phyloP scores from a whole-genome alignment of 2,797 vertebrate species.

The Hirundo rustica region DNA sequence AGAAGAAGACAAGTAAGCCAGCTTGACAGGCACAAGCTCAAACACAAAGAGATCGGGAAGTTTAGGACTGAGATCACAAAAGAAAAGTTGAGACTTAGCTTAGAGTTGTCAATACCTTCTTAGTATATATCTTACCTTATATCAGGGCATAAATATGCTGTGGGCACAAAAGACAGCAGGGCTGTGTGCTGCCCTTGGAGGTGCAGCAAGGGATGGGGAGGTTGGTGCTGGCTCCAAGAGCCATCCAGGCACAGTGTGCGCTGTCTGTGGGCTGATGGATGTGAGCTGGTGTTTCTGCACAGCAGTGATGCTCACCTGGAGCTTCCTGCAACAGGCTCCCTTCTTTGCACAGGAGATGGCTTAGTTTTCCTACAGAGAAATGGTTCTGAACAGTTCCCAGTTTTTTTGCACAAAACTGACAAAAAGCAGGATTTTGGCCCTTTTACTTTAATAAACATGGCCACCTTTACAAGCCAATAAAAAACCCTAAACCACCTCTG shows the following conservation, averaged over 20 bases:
- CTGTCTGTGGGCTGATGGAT: background rate
- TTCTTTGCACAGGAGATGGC: background rate
- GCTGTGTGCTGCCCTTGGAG: background rate
- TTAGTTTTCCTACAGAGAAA: background rate
- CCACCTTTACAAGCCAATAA: background rate
- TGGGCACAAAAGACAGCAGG: background rate
- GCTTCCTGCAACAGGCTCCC: background rate
- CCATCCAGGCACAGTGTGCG: accelerated
- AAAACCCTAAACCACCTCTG: background rate
- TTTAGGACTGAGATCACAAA: background rate
- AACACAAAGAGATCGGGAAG: background rate
- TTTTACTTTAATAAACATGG: background rate
- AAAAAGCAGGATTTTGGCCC: background rate
- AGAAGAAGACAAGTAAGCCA: background rate
- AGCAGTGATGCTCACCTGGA: background rate
- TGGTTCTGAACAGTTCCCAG: background rate
- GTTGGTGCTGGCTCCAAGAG: accelerated
- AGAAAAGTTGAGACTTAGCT: background rate
- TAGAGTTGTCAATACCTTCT: background rate
- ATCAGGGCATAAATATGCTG: background rate
- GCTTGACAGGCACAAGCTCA: background rate
- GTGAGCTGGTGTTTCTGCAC: background rate
- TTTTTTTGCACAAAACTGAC: background rate
- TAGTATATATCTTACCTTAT: background rate
- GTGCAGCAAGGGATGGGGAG: background rate